Evolutionary conservation across 2,113 vertebrate genomes (phyloP).

Genomic region (Chaetodon auriga): DNA sequence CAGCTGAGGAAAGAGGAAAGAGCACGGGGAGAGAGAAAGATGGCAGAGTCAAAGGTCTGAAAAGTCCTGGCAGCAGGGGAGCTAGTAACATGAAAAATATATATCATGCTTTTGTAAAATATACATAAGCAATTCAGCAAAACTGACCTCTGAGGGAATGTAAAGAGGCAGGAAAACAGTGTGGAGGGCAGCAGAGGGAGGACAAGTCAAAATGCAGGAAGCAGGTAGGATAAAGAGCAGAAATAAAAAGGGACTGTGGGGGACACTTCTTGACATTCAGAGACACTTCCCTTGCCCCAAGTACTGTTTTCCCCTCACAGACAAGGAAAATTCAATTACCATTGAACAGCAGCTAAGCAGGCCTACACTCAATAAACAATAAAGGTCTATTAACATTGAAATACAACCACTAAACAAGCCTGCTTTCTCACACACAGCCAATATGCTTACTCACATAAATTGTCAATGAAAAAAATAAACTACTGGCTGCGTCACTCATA

Average conservation of each 20-base stretch:
- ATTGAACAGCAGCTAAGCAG: constrained; percentile 68
- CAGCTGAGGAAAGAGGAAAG: constrained; percentile 78
- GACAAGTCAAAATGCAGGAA: constrained; percentile 43
- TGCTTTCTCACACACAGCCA: constrained; percentile 56
- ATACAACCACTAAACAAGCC: constrained; percentile 72
- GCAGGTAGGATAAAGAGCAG: constrained; percentile 47
- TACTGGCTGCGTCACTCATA: constrained; percentile 48
- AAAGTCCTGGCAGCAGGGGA: constrained; percentile 23
- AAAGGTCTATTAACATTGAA: constrained; percentile 76
- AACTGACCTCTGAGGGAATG: constrained; percentile 15
- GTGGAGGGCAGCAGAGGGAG: constrained; percentile 21
- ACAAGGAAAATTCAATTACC: constrained; percentile 71
- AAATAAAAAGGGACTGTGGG: constrained; percentile 23
- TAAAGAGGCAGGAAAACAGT: constrained; percentile 21
- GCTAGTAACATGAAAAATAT: constrained; percentile 51
- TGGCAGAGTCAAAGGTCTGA: constrained; percentile 36
- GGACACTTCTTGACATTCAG: constrained; percentile 63
- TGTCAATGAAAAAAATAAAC: constrained; percentile 32
- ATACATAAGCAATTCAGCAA: constrained; percentile 37
- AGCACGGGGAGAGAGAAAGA: constrained; percentile 3
- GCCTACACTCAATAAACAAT: constrained; percentile 78
- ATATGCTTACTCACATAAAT: constrained; percentile 64
- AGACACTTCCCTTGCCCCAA: constrained; percentile 64
- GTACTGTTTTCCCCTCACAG: constrained; percentile 58
- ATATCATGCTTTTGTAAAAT: constrained; percentile 42